Evolutionary conservation across 2,888 invertebrate species (phyloP), one percentile per base, ranked within the genome.

Genomic region (Netelia inedita): DNA sequence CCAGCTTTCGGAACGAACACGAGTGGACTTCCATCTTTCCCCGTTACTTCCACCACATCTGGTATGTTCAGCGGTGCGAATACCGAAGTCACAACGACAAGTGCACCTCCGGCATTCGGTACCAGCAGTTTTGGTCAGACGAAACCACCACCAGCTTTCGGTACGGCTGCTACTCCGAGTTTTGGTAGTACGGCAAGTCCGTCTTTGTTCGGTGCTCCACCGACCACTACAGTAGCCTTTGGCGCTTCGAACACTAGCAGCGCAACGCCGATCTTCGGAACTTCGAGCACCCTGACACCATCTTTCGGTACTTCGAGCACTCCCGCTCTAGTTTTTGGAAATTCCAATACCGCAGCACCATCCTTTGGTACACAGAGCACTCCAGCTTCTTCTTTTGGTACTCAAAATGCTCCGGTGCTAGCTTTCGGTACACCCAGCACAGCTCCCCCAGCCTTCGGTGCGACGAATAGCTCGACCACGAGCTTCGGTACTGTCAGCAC

Each of bases 401-500:
- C 82, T 5, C 53, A 73, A 1, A 80, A 59, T 11, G 83, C 1
- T 90, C 89, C 14, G 89, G 89, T 3, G 21, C 83, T 2, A 19
- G 83, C 0, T 0, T 91, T 90, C 28, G 88, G 88, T 16, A 14
- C 86, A 3, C 41, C 86, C 0, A 80, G 21, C 28, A 75, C 79
- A 68, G 66, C 86, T 2, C 59, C 86, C 19, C 82, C 88, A 35
- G 69, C 81, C 2, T 87, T 86, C 21, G 87, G 87, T 9, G 46
- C 82, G 5, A 57, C 76, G 1, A 80, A 59, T 11, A 73, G 85
- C 6, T 16, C 83, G 2, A 65, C 87, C 0, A 35, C 88, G n/a
- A 81, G 83, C 1, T 90, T 89, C 14, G 89, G 89, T 3, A 28
- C 83, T 2, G 28, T 84, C 0, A 87, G 46, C 11, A 73, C 88